Base-by-base conservation (phyloP, 2,797 vertebrate genomes). In the Tapera naevia region DNA sequence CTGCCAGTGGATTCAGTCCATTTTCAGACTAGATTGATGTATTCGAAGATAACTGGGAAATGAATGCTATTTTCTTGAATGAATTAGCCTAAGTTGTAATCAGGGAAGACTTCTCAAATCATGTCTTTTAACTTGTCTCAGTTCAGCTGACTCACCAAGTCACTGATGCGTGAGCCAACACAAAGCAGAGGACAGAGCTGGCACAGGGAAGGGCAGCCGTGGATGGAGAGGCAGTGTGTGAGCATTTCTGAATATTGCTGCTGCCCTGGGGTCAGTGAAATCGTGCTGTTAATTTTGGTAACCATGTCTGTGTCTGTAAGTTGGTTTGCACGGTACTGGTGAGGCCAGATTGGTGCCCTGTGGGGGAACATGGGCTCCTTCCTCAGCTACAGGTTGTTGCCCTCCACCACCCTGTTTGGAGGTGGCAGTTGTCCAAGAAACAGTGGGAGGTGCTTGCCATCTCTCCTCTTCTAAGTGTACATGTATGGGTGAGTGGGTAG, bases 41-140 rank as follows among this genome's bases (percentile, higher is more conserved):
- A 33, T 86, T 85, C 82, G 51, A 80, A 75, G 82, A 67, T 85
- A 88, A 82, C 39, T 57, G 70, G 37, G 53, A 93, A 91, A 79
- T 76, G 28, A 45, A 57, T 89, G 27, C 88, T 61, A 78, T 80
- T 90, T 87, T 89, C 65, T 64, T 86, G 78, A 89, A 73, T 19
- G 39, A 86, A 80, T 96, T 92, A 91, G 65, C 33, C n/a, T 71
- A 67, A 45, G 57, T 89, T 82, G 72, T 82, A 88, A 88, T 88
- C 17, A 76, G 73, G 56, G 53, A 43, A 71, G 32, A 21, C 57
- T 91, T 86, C 43, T 92, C 71, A 82, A 54, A 37, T 30, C 50
- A 1, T 24, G n/a, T 66, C 66, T 94, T 54, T 76, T 82, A n/a
- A 62, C 81, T 50, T 24, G 57, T 62, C 23, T 35, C 5, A 5